Evolutionary conservation across 2,113 vertebrate species (phyloP), one percentile per base, ranked within the genome.

Genomic region (Gallinago jamesoni): DNA sequence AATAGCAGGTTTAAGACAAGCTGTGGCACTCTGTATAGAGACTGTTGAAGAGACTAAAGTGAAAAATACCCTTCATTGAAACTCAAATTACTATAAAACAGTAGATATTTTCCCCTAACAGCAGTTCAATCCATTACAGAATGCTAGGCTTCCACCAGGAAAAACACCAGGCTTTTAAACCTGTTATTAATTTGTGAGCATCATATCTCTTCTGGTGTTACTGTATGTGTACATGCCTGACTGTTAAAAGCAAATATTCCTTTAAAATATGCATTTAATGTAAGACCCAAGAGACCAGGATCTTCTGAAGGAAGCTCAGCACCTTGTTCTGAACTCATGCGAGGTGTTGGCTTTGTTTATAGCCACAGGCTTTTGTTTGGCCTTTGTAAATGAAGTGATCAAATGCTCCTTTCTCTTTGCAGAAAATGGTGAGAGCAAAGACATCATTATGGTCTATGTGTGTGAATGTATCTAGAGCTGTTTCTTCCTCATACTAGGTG

Each of bases 1-100:
- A 92, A 94, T 50, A 96, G 53, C n/a, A 87, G 55, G 45, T 87
- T 96, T 92, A 92, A 90, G 80, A 84, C 77, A 85, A 93, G 81
- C 69, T 89, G 35, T 94, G 70, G 43, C 72, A 84, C 53, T 89
- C 84, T 0, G 1, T 69, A 62, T 28, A 63, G 62, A 2, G 5
- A 73, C 45, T 73, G 66, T 62, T 91, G 35, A 89, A 87, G 53
- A 94, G 45, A 76, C 59, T 47, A 59, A 47, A 89, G 47, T 76
- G 64, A 95, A 95, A 96, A 90, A 94, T 83, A 74, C 37, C 67
- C 39, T 77, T 93, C 47, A 52, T 6, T 85, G 59, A 85, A 77
- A 85, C 76, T 91, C n/a, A 76, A 56, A 87, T 93, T 77, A 52
- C 59, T 91, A 4, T 78, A 57, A 93, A 94, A 64, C 81, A 67